These are phyloP conservation scores for Albula glossodonta DNA, from an alignment of 2,113 vertebrate genomes.

Conservation along the genomic window DNA sequence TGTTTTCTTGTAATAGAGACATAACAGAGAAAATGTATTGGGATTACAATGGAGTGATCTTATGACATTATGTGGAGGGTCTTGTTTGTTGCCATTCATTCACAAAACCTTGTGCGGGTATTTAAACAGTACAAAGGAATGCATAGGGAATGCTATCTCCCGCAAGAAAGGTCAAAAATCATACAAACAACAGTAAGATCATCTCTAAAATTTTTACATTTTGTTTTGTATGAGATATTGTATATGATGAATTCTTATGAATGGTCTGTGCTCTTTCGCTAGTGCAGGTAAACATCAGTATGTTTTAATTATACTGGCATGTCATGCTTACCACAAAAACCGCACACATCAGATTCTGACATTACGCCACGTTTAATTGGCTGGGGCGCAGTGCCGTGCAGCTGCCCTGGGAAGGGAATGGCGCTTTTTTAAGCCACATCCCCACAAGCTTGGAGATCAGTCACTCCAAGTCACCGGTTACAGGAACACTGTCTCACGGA, in stretches of 20 bases:
- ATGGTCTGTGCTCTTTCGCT: not conserved
- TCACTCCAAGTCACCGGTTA: not conserved
- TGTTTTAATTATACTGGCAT: constrained; percentile 12
- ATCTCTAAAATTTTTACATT: not conserved
- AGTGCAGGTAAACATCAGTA: not conserved
- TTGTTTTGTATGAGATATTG: no score
- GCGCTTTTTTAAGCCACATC: constrained; percentile 37
- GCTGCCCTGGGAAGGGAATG: not conserved
- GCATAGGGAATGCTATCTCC: not conserved
- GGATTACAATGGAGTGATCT: not conserved
- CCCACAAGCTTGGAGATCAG: constrained; percentile 27
- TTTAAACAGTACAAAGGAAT: not conserved
- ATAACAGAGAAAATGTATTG: not conserved
- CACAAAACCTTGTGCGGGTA: not conserved
- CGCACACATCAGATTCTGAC: not conserved
- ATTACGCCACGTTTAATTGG: constrained; percentile 33
- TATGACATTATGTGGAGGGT: not conserved
- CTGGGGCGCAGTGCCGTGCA: constrained; percentile 24
- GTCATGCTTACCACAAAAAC: not conserved
- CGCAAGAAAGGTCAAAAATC: not conserved
- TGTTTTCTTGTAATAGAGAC: not conserved
- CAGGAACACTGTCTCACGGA: not conserved
- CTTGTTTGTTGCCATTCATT: not conserved
- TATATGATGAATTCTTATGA: no score
- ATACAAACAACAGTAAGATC: not conserved